Conservation (phyloP, 1,140 invertebrate species). For the Cheumatopsyche charites region DNA sequence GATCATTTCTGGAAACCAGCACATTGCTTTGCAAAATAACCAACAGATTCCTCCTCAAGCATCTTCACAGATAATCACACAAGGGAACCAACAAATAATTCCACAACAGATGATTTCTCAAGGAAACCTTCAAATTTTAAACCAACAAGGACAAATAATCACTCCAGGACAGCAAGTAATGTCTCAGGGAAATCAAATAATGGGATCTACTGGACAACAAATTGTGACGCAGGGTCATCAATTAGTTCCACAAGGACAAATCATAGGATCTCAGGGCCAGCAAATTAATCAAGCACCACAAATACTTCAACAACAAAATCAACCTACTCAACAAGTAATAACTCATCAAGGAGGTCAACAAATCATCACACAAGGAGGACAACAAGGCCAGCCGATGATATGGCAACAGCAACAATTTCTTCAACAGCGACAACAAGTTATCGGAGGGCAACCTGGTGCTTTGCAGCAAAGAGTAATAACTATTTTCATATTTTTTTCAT, state of each 20-base stretch:
- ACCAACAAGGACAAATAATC: slow-evolving; percentile 48
- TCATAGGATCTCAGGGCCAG: slow-evolving; percentile 56
- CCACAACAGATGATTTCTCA: slow-evolving; percentile 58
- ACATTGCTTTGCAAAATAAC: slow-evolving; percentile 35
- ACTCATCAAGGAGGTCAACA: slow-evolving; percentile 57
- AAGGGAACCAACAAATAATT: slow-evolving; percentile 59
- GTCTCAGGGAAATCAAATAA: slow-evolving; percentile 30
- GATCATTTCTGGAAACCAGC: slow-evolving; percentile 57
- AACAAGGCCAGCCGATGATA: slow-evolving; percentile 51
- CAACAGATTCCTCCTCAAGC: slow-evolving; percentile 54
- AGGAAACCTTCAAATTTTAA: slow-evolving; percentile 56
- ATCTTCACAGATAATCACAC: slow-evolving; percentile 55
- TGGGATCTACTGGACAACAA: slow-evolving; percentile 29
- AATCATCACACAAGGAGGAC: slow-evolving; percentile 57
- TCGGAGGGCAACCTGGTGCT: slow-evolving; percentile 53
- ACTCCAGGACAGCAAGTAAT: slow-evolving; percentile 30
- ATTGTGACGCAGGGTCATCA: slow-evolving; percentile 38
- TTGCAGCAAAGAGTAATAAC: slow-evolving; percentile 59
- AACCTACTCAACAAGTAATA: slow-evolving; percentile 56
- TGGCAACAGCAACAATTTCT: slow-evolving; percentile 39
- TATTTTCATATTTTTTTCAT: slow-evolving; percentile 12
- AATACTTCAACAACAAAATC: slow-evolving; percentile 55
- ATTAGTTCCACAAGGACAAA: slow-evolving; percentile 47
- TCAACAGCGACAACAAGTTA: slow-evolving; percentile 34
- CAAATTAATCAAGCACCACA: slow-evolving; percentile 57